Evolutionary conservation across 2,113 vertebrate genomes (phyloP).

Genomic region (Ahaetulla prasina): DNA sequence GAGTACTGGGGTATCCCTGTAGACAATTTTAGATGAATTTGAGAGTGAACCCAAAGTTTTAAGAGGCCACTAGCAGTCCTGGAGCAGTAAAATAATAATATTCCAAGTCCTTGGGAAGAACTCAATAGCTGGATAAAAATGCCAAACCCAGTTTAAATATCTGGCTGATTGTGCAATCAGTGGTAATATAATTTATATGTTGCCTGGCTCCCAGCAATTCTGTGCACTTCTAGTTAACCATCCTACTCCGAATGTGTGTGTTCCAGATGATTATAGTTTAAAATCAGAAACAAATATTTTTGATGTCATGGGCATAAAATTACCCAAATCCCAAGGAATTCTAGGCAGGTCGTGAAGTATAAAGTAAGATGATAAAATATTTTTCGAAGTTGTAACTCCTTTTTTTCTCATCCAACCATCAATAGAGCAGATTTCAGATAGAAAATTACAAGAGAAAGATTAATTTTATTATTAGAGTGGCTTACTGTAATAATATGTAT

Average conservation of each 20-base stretch:
- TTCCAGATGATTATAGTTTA: not conserved
- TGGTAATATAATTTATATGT: not conserved
- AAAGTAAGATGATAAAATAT: not conserved
- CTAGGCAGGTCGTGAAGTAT: not conserved
- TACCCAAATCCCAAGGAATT: not conserved
- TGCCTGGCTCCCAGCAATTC: not conserved
- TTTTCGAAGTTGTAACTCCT: too few relatives aligned
- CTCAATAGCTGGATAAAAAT: not conserved
- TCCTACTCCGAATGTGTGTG: not conserved
- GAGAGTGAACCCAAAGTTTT: not conserved
- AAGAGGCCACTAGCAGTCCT: not conserved
- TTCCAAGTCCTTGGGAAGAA: not conserved
- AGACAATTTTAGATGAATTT: not conserved
- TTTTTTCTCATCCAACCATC: too few relatives aligned
- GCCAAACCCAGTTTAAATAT: not conserved
- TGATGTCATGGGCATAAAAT: not conserved
- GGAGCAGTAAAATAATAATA: not conserved
- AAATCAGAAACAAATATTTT: not conserved
- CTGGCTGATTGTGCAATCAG: not conserved
- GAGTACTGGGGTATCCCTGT: not conserved
- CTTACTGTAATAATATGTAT: too few relatives aligned
- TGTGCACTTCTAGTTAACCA: not conserved
- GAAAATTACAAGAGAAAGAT: too few relatives aligned
- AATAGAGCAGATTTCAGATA: too few relatives aligned
- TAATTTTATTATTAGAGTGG: too few relatives aligned